Evolutionary conservation across 1,140 invertebrate species (phyloP).

Genomic region (Papilio machaon): DNA sequence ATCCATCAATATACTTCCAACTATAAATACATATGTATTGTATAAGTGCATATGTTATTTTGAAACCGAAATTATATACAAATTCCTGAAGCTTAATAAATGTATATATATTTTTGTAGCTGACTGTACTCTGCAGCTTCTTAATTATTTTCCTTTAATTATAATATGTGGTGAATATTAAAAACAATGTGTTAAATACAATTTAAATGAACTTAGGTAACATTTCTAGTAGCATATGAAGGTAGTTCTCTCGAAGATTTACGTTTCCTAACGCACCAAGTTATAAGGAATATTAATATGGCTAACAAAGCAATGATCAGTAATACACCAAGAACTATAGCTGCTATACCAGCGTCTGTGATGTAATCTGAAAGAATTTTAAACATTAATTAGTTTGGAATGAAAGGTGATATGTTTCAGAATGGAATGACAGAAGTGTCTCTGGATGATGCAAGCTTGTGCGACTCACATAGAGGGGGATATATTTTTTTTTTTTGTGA

Average conservation of each 20-base stretch:
- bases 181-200: not conserved
- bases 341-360: slow-evolving; percentile 80
- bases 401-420: no score
- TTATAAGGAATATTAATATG: slow-evolving; percentile 76
- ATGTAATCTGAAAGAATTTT: slow-evolving; percentile 69
- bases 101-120: slow-evolving; percentile 8
- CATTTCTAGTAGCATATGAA: slow-evolving; percentile 68
- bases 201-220: slow-evolving; percentile 43
- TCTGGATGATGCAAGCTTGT: no score
- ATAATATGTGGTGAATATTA: not conserved
- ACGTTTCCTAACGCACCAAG: slow-evolving; percentile 80
- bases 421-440: no score
- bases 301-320: slow-evolving; percentile 80
- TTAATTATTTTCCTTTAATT: not conserved
- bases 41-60: no score
- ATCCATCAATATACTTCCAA: no score
- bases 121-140: not conserved
- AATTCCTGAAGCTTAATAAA: not conserved
- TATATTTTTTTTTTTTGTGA: no score
- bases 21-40: no score
- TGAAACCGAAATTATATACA: no score
- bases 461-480: no score
- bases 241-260: slow-evolving; percentile 80
- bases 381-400: not conserved
- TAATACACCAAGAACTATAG: slow-evolving; percentile 82